A percentile compares a stretch with the other conserved stretches of the same genome.
These are phyloP conservation scores for Virgularia gustaviana DNA, from an alignment of 92 coral and sea anemone genomes.

Conservation along the genomic window DNA sequence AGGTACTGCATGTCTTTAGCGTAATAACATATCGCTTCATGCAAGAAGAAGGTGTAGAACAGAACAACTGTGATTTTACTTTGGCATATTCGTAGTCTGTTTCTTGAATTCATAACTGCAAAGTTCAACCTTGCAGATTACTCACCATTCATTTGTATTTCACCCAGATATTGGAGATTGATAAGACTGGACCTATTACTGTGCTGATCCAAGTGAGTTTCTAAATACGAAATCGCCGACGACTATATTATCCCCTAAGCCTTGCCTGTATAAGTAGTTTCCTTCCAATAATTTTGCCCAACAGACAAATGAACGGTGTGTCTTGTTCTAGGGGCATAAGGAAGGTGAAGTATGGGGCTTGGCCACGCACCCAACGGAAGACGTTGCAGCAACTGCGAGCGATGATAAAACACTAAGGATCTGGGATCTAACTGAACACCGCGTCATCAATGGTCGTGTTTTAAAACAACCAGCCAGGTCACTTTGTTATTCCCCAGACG, in stretches of 20 bases:
- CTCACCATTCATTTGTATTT: no score
- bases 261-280: no score
- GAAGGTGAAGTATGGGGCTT: conserved; percentile 98
- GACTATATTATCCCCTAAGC: no score
- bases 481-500: conserved; percentile 89
- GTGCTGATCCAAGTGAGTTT: conserved; percentile 76
- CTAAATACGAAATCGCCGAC: no score
- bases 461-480: conserved; percentile 82
- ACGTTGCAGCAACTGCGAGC: conserved; percentile 83
- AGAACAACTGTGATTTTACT: no score
- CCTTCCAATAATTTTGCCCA: background rate
- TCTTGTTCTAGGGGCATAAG: conserved; percentile 68
- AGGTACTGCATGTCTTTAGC: no score
- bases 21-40: no score
- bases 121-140: no score
- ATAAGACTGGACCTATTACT: conserved; percentile 87
- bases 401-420: conserved; percentile 90
- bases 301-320: background rate
- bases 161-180: conserved; percentile 82
- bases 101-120: background rate
- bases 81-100: no score
- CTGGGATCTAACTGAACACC: conserved; percentile 77
- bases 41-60: no score
- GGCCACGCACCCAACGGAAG: conserved; percentile 85
- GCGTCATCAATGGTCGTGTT: conserved; percentile 85